Evolutionary conservation across 2,888 invertebrate genomes (phyloP).

Genomic region (Lasioglossum morio): DNA sequence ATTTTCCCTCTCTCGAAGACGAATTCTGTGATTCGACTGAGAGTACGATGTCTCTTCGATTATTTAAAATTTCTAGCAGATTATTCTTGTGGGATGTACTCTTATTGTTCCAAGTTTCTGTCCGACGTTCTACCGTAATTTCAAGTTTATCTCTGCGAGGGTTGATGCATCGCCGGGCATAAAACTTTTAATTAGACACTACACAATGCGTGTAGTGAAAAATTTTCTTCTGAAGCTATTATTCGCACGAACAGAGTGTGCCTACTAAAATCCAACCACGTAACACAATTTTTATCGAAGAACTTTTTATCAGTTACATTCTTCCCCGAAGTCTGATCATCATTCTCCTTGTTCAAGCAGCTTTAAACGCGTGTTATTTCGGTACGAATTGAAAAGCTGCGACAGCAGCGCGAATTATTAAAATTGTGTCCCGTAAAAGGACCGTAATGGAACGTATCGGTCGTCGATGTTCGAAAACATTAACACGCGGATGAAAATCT

Average conservation of each 20-base stretch:
- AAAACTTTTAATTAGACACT: not conserved
- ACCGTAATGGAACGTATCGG: not conserved
- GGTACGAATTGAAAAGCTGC: not conserved
- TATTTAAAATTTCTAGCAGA: not conserved
- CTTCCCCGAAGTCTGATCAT: not conserved
- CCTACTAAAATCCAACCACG: not conserved
- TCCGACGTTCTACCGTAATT: not conserved
- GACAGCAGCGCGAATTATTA: not conserved
- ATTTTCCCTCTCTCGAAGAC: not conserved
- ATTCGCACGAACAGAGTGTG: not conserved
- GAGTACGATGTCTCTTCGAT: not conserved
- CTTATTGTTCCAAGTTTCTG: not conserved
- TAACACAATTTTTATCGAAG: not conserved
- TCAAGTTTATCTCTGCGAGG: not conserved
- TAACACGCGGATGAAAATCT: not conserved
- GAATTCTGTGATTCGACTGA: not conserved
- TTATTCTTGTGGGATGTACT: not conserved
- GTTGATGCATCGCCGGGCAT: not conserved
- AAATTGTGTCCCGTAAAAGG: not conserved
- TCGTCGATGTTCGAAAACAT: not conserved
- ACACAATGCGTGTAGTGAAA: not conserved
- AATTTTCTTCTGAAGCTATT: not conserved
- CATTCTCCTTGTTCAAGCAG: too few species aligned
- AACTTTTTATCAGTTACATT: not conserved
- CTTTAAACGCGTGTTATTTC: not conserved